Evolutionary conservation across 2,888 invertebrate species (phyloP), one percentile per base, ranked within the genome.

Genomic region (Drosophila lacicola): DNA sequence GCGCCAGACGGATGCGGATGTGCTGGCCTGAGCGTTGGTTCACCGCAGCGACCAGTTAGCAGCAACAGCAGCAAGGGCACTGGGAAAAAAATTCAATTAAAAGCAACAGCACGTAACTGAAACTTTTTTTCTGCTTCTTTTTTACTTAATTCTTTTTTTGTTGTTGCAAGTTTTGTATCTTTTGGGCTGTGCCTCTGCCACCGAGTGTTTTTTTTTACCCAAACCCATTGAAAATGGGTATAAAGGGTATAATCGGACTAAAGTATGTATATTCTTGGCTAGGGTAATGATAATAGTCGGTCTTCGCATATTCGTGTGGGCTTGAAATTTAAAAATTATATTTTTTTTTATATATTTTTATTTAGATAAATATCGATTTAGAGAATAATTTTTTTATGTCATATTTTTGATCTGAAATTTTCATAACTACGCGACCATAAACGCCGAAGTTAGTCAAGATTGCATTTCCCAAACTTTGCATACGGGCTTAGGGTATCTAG

Each of bases 21-120:
- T 73, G 65, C 72, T 71, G 75, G 73, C 70, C 74, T 63, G 44
- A 73, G 71, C 74, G 73, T 69, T 69, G 79, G 84, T 64, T 73
- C 68, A 78, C 70, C 71, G 39, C 76, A 69, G 70, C 70, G 72
- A 71, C 73, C 79, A 76, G 75, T 74, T 77, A 74, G 63, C 61
- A 74, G 70, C 70, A 70, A 42, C 54, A 54, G 62, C 63, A 66
- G 29, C 54, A 64, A 50, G 47, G 51, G 74, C 64, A 67, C 68
- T 78, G 78, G 78, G 54, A 75, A 83, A 88, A 82, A 89, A 89
- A 89, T 88, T 89, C 86, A 90, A 89, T 89, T 89, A 89, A 89
- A 90, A 82, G 90, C 89, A 89, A 90, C 89, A 86, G 86, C 89
- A 89, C 89, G 90, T 89, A 88, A 89, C 82, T 89, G 86, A 89